Conservation (phyloP, 64 coral and sea anemone genomes). For the Anthopleura sola region DNA sequence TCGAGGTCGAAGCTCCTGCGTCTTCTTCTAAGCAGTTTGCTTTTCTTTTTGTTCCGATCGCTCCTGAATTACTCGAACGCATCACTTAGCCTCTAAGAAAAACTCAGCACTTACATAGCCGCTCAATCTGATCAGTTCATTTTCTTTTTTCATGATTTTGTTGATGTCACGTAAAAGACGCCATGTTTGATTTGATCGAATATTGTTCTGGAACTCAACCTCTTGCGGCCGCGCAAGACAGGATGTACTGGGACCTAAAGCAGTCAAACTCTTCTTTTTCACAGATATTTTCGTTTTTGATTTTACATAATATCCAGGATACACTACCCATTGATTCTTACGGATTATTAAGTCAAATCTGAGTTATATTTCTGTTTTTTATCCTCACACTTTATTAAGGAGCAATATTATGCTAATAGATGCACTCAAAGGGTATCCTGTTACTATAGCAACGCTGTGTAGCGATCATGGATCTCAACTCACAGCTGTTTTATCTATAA, state of each 20-base stretch:
- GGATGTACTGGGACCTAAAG: neutral
- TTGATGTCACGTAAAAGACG: neutral
- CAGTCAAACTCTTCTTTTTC: neutral
- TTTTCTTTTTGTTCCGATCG: constrained; percentile 75
- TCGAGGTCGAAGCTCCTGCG: constrained; percentile 31
- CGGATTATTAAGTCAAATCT: too few relatives aligned
- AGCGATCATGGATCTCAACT: neutral
- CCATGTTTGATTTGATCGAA: neutral
- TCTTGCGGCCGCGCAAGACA: neutral
- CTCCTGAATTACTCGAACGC: constrained; percentile 69
- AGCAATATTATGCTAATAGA: too few relatives aligned
- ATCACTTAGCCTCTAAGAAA: constrained; percentile 15
- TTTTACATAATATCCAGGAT: neutral
- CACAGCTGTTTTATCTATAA: neutral
- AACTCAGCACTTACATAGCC: neutral
- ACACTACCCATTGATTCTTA: neutral
- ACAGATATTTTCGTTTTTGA: neutral
- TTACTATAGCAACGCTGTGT: constrained; percentile 12
- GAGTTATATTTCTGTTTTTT: too few relatives aligned
- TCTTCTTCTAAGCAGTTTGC: constrained; percentile 70
- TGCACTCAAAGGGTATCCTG: neutral
- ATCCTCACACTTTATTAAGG: too few relatives aligned
- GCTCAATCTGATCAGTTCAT: neutral
- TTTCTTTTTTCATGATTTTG: constrained; percentile 5
- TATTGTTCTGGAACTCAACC: neutral